A percentile compares a stretch with the other conserved stretches of the same genome.
These are phyloP conservation scores for Lepilemur septentrionalis DNA, from an alignment of 2,797 vertebrate species.

Conservation along the genomic window DNA sequence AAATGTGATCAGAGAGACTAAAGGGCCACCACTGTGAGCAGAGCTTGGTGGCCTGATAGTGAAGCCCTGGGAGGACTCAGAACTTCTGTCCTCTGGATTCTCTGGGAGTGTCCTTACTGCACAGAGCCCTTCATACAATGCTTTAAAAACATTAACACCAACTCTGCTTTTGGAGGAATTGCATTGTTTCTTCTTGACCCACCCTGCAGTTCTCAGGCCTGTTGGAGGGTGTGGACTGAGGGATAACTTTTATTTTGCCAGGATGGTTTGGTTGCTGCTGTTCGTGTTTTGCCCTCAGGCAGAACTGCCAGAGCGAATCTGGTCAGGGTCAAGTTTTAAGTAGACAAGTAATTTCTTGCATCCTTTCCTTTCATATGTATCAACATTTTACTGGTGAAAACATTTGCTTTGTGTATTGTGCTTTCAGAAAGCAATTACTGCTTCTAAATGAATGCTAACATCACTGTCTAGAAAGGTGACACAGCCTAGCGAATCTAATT, in stretches of 20 bases:
- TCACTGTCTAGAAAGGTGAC: slow-evolving; percentile 27
- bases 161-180: background rate
- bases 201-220: background rate
- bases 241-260: background rate
- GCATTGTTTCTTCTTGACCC: background rate
- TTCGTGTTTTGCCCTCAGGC: background rate
- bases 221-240: background rate
- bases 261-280: background rate
- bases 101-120: background rate
- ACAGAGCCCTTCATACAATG: rapidly evolving
- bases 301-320: background rate
- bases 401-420: slow-evolving; percentile 1
- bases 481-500: slow-evolving; percentile 21
- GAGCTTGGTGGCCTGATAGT: background rate
- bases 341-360: background rate
- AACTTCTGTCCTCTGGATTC: background rate
- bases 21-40: background rate
- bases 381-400: slow-evolving; percentile 1
- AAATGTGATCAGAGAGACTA: background rate
- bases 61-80: background rate
- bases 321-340: background rate
- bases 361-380: background rate
- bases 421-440: slow-evolving; percentile 53
- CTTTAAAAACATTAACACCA: background rate
- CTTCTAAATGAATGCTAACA: slow-evolving; percentile 14